Percentiles rank a stretch among this genome's conserved stretches.
Conservation (phyloP, 2,113 vertebrate genomes). For the Triplophysa rosa region DNA sequence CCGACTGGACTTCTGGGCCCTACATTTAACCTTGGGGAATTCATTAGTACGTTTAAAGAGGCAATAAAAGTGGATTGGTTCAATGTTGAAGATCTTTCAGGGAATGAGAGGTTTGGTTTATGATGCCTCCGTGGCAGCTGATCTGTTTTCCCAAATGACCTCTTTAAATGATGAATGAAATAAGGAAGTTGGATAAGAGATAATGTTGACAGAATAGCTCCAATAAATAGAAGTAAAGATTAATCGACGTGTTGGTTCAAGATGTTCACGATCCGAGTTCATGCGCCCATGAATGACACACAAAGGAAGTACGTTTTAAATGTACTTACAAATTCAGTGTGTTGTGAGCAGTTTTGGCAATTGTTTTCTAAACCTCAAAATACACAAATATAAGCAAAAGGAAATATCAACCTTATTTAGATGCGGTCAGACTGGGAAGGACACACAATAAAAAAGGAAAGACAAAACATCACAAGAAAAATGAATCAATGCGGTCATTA, state of each 20-base stretch:
- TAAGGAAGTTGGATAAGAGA: not conserved
- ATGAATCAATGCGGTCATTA: not conserved
- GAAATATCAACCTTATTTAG: too few species aligned
- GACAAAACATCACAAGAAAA: not conserved
- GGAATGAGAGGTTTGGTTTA: not conserved
- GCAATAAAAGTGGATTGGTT: not conserved
- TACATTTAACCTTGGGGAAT: conserved; percentile 20
- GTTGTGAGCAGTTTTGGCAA: too few species aligned
- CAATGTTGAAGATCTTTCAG: not conserved
- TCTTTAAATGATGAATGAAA: conserved; percentile 15
- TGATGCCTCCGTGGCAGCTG: not conserved
- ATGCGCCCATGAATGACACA: too few species aligned
- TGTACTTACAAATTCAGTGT: too few species aligned
- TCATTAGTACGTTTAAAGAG: conserved; percentile 9
- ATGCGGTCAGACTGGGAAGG: too few species aligned
- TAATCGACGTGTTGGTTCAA: too few species aligned
- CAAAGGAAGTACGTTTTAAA: too few species aligned
- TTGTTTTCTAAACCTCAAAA: too few species aligned
- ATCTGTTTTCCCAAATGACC: not conserved
- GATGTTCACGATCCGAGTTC: too few species aligned
- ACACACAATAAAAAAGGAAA: not conserved
- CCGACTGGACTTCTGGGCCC: not conserved
- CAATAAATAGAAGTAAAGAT: not conserved
- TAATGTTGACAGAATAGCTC: not conserved
- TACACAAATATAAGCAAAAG: too few species aligned